phyloP scores from a whole-genome alignment of 2,888 invertebrate genomes.

The Eristalinus sepulchralis region DNA sequence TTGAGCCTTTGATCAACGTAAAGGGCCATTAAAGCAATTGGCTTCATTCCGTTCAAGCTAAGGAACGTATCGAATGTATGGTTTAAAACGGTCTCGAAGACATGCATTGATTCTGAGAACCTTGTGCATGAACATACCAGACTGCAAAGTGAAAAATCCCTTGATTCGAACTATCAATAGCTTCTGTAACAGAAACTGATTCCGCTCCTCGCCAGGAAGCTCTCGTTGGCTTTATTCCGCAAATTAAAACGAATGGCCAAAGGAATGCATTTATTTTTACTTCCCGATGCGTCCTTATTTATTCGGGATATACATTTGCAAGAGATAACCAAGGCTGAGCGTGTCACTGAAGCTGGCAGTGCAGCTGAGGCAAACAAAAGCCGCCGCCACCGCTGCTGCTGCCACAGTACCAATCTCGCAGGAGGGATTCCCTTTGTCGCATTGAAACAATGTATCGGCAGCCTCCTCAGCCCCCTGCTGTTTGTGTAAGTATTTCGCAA shows the following conservation, averaged over 20 bases:
- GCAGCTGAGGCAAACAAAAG: neutral
- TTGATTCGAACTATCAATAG: conserved; percentile 1
- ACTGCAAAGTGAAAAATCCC: no score
- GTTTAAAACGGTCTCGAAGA: no score
- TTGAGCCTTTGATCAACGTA: no score
- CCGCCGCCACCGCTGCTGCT: no score
- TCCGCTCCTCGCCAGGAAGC: neutral
- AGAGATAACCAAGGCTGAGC: conserved; percentile 51
- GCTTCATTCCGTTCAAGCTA: no score
- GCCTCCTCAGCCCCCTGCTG: neutral
- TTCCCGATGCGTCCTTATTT: conserved; percentile 16
- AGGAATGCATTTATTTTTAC: conserved; percentile 60
- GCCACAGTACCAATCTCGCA: conserved; percentile 54
- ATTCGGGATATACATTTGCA: conserved; percentile 36
- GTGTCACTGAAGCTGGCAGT: neutral
- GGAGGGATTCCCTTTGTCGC: conserved; percentile 65
- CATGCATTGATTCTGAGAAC: no score
- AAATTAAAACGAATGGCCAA: conserved; percentile 65
- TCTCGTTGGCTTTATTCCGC: conserved; percentile 55
- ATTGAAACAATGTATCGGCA: conserved; percentile 59
- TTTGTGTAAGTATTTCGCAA: conserved; percentile 62
- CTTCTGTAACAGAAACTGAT: conserved; percentile 37
- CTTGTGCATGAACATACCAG: no score
- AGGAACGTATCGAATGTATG: no score
- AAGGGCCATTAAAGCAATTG: no score